These are phyloP conservation scores for Malurus cyaneus DNA, from an alignment of 2,113 vertebrate species.

Conservation along the genomic window DNA sequence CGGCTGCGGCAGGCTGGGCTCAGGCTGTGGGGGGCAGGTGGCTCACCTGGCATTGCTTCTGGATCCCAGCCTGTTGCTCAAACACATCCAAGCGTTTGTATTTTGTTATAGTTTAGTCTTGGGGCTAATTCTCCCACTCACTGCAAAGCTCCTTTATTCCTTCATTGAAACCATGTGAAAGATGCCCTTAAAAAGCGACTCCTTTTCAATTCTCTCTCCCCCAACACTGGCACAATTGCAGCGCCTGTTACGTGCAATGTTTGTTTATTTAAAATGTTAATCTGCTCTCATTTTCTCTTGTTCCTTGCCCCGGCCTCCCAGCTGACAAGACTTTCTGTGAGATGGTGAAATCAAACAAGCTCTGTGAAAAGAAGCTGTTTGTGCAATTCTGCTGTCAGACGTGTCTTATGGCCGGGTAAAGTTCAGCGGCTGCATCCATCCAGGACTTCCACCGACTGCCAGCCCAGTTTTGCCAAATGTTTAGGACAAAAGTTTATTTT, in stretches of 20 bases:
- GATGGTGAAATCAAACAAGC: conserved; percentile 91
- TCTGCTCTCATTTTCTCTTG: conserved; percentile 43
- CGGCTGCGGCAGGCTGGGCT: background rate
- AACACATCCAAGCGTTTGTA: background rate
- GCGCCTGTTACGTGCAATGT: background rate
- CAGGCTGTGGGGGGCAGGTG: background rate
- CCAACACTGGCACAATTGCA: background rate
- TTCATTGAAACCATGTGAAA: background rate
- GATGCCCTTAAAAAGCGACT: background rate
- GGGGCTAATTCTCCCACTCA: conserved; percentile 31
- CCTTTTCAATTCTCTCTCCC: background rate
- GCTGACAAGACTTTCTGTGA: conserved; percentile 90
- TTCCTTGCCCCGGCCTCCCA: conserved; percentile 41
- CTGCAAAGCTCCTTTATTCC: conserved; percentile 22
- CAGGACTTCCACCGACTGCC: conserved; percentile 44
- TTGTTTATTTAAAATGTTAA: conserved; percentile 59
- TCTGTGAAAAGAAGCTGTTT: conserved; percentile 91
- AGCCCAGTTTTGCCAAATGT: conserved; percentile 53
- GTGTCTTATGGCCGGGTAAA: conserved; percentile 87
- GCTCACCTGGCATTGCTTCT: background rate
- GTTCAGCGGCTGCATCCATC: background rate
- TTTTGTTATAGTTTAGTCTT: background rate
- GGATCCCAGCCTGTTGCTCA: conserved; percentile 1
- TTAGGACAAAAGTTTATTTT: conserved; percentile 60
- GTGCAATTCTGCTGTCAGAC: conserved; percentile 91